A percentile compares a stretch with the other conserved stretches of the same genome.
Evolutionary conservation across 1,140 invertebrate species (phyloP).

Genomic region (Alviniconcha marisindica): DNA sequence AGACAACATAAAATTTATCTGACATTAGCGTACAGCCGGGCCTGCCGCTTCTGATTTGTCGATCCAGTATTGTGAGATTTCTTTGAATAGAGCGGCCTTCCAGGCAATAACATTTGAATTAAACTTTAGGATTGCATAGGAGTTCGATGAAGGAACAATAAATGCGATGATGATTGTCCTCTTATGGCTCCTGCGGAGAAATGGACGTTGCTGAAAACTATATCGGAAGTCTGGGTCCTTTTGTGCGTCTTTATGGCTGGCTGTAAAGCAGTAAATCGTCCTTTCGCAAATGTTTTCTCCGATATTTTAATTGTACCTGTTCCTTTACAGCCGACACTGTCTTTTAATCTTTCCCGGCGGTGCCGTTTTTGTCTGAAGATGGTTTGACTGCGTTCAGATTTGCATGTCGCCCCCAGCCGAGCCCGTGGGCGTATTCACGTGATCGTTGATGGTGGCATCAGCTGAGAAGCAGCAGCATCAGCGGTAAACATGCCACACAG

Average conservation of each 20-base stretch:
- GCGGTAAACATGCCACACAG: too few relatives aligned
- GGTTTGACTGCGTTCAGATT: neutral
- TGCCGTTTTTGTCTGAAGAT: neutral
- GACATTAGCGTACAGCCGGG: neutral
- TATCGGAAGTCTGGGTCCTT: too few relatives aligned
- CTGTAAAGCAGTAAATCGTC: neutral
- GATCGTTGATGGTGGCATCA: too few relatives aligned
- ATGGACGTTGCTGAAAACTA: neutral
- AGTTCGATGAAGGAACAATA: constrained; percentile 14
- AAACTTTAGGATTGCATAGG: constrained; percentile 27
- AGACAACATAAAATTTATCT: constrained; percentile 10
- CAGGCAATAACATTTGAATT: constrained; percentile 24
- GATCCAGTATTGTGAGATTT: neutral
- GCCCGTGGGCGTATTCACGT: neutral
- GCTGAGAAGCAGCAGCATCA: too few relatives aligned
- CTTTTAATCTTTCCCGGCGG: neutral
- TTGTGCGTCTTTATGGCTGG: constrained; percentile 2
- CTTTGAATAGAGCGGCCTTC: neutral
- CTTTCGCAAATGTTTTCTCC: neutral
- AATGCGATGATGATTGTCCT: constrained; percentile 16
- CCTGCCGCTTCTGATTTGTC: neutral
- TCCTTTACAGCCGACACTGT: neutral
- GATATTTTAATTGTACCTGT: constrained; percentile 23
- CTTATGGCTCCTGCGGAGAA: neutral
- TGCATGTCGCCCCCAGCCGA: neutral